These are phyloP conservation scores for Gastrophysa polygoni DNA, from an alignment of 2,888 invertebrate species.

Conservation along the genomic window DNA sequence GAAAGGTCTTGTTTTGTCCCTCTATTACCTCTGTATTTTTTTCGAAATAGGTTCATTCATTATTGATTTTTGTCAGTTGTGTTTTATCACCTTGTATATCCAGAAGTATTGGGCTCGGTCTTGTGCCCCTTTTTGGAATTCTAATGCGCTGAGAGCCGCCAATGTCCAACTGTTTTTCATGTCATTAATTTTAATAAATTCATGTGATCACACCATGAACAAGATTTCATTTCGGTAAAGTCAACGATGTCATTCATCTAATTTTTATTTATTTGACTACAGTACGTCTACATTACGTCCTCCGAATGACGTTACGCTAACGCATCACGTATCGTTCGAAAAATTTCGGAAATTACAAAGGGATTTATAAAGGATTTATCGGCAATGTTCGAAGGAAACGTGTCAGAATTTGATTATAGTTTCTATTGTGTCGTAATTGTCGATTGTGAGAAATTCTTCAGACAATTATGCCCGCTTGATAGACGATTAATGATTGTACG, in stretches of 20 bases:
- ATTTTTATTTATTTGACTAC: slow-evolving; percentile 7
- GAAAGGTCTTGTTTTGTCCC: too few relatives aligned
- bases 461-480: slow-evolving; percentile 1
- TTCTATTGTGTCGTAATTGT: slow-evolving; percentile 23
- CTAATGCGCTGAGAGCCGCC: too few relatives aligned
- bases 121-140: too few relatives aligned
- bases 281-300: not conserved
- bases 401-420: slow-evolving; percentile 18
- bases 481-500: not conserved
- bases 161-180: too few relatives aligned
- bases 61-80: too few relatives aligned
- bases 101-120: too few relatives aligned
- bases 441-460: slow-evolving; percentile 10
- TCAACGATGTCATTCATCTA: not conserved
- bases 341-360: slow-evolving; percentile 14
- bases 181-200: too few relatives aligned
- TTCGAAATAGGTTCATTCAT: too few relatives aligned
- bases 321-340: slow-evolving; percentile 6
- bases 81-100: too few relatives aligned
- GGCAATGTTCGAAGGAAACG: slow-evolving; percentile 12
- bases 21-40: too few relatives aligned
- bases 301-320: not conserved
- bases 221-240: too few relatives aligned
- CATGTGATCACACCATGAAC: too few relatives aligned
- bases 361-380: slow-evolving; percentile 6